Conservation (phyloP, 1,140 invertebrate species). For the Carposina sasakii region DNA sequence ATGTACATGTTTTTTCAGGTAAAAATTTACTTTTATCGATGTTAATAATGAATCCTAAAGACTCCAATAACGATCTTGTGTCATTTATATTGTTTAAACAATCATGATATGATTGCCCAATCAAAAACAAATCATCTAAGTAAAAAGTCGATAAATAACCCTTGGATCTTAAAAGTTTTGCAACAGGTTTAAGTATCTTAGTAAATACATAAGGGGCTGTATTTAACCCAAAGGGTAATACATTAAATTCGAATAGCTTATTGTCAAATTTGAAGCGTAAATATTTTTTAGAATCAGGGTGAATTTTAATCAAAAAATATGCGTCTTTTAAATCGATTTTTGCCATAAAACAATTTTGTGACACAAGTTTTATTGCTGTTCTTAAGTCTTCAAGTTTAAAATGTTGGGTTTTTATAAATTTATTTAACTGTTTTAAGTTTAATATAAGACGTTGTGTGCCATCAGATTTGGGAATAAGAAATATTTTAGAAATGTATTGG, state of each 20-base stretch:
- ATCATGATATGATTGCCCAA: not conserved
- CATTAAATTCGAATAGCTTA: conserved; percentile 5
- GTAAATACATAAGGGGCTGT: conserved; percentile 5
- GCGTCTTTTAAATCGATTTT: conserved; percentile 24
- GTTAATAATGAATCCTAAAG: too few relatives aligned
- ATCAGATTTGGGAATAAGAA: conserved; percentile 25
- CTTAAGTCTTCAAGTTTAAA: conserved; percentile 31
- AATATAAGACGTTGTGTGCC: conserved; percentile 28
- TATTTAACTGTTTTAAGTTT: conserved; percentile 29
- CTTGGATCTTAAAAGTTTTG: not conserved
- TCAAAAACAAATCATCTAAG: conserved; percentile 8
- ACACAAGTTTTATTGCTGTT: conserved; percentile 25
- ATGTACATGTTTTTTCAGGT: too few relatives aligned
- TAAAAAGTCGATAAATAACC: conserved; percentile 5
- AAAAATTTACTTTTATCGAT: too few relatives aligned
- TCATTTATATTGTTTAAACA: conserved; percentile 1
- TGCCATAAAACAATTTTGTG: conserved; percentile 14
- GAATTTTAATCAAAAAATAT: conserved; percentile 9
- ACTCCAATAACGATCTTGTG: too few relatives aligned
- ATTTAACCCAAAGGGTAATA: conserved; percentile 7
- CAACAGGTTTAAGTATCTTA: conserved; percentile 7
- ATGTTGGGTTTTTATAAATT: conserved; percentile 24
- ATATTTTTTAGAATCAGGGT: conserved; percentile 7
- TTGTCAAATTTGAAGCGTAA: conserved; percentile 2
- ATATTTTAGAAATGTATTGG: conserved; percentile 25